A percentile compares a stretch with the other conserved stretches of the same genome.
phyloP scores from a whole-genome alignment of 2,888 invertebrate species.

The Sceliomorpha sp. region DNA sequence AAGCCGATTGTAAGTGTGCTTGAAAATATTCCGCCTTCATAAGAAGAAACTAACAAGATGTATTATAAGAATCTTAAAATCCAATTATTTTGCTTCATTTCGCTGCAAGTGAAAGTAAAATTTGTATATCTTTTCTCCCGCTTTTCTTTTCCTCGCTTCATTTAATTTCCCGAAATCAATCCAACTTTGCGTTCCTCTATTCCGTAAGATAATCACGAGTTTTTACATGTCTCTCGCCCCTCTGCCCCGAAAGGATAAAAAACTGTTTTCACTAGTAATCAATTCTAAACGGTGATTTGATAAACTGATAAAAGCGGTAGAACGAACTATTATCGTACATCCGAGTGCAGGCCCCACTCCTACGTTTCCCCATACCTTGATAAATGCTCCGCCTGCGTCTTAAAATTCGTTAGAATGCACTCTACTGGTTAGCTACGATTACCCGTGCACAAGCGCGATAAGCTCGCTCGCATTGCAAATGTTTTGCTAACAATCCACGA shows the following conservation, averaged over 20 bases:
- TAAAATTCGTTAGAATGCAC: constrained; percentile 51
- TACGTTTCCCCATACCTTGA: constrained; percentile 28
- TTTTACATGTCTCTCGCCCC: constrained; percentile 2
- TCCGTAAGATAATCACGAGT: background rate
- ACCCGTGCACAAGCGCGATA: constrained; percentile 27
- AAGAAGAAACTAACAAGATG: constrained; percentile 30
- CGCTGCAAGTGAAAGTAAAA: constrained; percentile 12
- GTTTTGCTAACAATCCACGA: constrained; percentile 1
- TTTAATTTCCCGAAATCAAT: background rate
- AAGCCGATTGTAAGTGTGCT: constrained; percentile 19
- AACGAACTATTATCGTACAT: constrained; percentile 25
- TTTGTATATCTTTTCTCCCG: constrained; percentile 5
- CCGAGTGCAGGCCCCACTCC: constrained; percentile 22
- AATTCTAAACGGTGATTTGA: constrained; percentile 29
- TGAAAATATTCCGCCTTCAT: constrained; percentile 17
- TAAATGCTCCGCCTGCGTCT: constrained; percentile 36
- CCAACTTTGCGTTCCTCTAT: constrained; percentile 6
- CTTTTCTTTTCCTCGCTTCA: background rate
- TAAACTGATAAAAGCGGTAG: constrained; percentile 32
- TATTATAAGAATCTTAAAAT: constrained; percentile 18
- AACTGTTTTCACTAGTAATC: constrained; percentile 15
- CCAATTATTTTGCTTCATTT: constrained; percentile 24
- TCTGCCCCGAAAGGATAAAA: background rate
- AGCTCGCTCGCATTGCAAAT: constrained; percentile 17
- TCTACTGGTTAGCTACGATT: constrained; percentile 52